Conservation (phyloP, 2,797 vertebrate species). For the Geotrypetes seraphini region DNA sequence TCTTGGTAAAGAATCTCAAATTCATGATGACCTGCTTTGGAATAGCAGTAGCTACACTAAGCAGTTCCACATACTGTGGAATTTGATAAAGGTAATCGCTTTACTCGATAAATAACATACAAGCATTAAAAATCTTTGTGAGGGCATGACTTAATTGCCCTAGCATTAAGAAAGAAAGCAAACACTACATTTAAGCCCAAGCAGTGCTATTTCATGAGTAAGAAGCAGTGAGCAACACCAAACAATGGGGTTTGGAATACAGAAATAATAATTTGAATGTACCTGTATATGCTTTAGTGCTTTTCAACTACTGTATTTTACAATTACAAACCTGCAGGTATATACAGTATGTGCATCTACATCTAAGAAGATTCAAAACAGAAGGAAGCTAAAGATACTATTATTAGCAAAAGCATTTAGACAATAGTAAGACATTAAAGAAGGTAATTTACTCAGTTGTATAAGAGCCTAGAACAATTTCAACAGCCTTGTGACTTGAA, state of each 20-base stretch:
- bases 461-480: too few relatives aligned
- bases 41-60: slow-evolving; percentile 1
- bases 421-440: too few relatives aligned
- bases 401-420: too few relatives aligned
- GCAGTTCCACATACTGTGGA: slow-evolving; percentile 6
- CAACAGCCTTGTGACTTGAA: too few relatives aligned
- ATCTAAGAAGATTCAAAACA: too few relatives aligned
- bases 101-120: slow-evolving; percentile 11
- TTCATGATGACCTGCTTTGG: not conserved
- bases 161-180: not conserved
- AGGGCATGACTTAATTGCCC: slow-evolving; percentile 1
- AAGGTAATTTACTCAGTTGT: too few relatives aligned
- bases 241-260: not conserved
- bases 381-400: too few relatives aligned
- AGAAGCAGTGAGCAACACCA: not conserved
- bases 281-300: too few relatives aligned
- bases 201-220: not conserved
- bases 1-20: slow-evolving; percentile 14
- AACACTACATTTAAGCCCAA: not conserved
- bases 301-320: too few relatives aligned
- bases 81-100: slow-evolving; percentile 1
- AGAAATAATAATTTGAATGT: not conserved
- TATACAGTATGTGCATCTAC: too few relatives aligned
- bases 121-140: slow-evolving; percentile 1
- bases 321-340: too few relatives aligned